Percentiles rank a stretch among this genome's conserved stretches.
These are phyloP conservation scores for Ceratosolen solmsi DNA, from an alignment of 1,140 invertebrate species.

Conservation along the genomic window DNA sequence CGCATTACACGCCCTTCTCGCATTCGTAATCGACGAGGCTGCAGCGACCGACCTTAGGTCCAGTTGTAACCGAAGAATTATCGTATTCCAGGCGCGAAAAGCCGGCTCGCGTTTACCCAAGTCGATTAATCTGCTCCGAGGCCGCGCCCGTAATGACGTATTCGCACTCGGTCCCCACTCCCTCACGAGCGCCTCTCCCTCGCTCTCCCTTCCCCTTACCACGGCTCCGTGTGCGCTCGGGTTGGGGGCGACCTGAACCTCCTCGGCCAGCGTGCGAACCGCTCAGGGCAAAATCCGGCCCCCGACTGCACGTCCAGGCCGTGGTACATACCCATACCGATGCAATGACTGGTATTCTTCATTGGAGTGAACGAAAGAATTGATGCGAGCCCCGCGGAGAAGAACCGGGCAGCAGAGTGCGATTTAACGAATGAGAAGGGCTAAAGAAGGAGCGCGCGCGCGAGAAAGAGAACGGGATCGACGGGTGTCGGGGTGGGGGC, in stretches of 20 bases:
- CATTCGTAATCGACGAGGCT: neutral
- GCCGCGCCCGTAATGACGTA: slow-evolving; percentile 24
- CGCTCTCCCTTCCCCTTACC: too few relatives aligned
- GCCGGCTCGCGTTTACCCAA: neutral
- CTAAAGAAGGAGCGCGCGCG: neutral
- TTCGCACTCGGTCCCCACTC: neutral
- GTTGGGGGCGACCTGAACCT: slow-evolving; percentile 17
- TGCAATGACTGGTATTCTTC: slow-evolving; percentile 41
- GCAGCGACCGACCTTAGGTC: neutral
- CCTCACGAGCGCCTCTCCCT: neutral
- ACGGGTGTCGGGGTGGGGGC: too few relatives aligned
- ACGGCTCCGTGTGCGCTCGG: too few relatives aligned
- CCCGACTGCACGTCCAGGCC: slow-evolving; percentile 1
- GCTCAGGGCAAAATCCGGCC: slow-evolving; percentile 33
- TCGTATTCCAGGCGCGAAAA: neutral
- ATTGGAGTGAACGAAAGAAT: slow-evolving; percentile 8
- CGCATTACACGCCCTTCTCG: neutral
- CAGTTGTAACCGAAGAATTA: neutral
- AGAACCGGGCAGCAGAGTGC: neutral
- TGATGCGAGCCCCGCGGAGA: neutral
- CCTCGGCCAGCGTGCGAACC: slow-evolving; percentile 46
- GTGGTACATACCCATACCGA: neutral
- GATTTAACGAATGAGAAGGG: neutral
- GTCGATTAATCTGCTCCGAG: neutral
- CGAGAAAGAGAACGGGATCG: neutral